Evolutionary conservation across 2,888 invertebrate species (phyloP).

Genomic region (Nemurella pictetii): DNA sequence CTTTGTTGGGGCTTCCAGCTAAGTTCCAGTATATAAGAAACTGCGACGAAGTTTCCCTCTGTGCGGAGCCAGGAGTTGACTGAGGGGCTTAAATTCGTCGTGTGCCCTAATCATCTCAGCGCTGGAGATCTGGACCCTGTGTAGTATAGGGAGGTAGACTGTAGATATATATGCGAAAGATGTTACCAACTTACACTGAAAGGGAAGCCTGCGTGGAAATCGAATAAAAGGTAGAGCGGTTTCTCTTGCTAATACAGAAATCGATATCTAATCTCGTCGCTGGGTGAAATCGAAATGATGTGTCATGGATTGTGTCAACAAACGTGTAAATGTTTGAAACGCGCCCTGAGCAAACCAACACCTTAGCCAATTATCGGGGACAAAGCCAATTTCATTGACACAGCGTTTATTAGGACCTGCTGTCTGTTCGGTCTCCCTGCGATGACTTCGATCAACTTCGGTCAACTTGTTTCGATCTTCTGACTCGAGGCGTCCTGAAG

Average conservation of each 20-base stretch:
- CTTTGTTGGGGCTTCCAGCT: neutral
- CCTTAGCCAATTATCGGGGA: neutral
- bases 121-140: neutral
- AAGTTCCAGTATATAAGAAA: neutral
- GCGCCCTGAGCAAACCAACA: neutral
- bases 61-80: neutral
- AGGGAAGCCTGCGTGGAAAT: neutral
- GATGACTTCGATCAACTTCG: neutral
- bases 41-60: neutral
- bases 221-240: neutral
- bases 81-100: neutral
- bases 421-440: neutral
- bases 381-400: too few species aligned
- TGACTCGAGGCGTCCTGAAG: neutral
- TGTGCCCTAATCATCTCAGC: neutral
- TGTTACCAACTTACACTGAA: neutral
- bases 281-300: neutral
- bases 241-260: neutral
- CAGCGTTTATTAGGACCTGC: neutral
- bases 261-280: neutral
- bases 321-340: neutral
- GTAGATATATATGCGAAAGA: neutral
- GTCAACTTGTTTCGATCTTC: neutral
- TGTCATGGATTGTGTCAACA: neutral
- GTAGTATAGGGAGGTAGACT: neutral